Percentiles rank a stretch among this genome's conserved stretches.
These are phyloP conservation scores for Drosophila pseudotalamancana DNA, from an alignment of 2,888 invertebrate species.

Conservation along the genomic window DNA sequence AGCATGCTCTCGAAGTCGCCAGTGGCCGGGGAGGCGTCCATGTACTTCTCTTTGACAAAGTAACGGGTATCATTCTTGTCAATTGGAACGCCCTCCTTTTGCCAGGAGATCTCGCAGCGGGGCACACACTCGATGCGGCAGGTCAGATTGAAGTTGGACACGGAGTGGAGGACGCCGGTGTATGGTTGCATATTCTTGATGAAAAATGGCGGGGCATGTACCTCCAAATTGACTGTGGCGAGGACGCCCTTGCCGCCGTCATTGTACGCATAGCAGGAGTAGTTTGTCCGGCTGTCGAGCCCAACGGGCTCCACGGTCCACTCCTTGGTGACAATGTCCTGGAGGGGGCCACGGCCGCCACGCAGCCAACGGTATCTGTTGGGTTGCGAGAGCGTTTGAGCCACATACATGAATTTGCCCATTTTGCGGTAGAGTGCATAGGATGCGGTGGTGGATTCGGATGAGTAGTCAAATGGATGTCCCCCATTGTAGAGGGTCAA, in stretches of 20 bases:
- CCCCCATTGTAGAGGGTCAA: constrained; percentile 78
- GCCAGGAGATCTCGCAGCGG: constrained; percentile 93
- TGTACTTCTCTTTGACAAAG: constrained; percentile 88
- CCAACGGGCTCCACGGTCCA: constrained; percentile 93
- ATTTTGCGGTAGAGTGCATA: constrained; percentile 80
- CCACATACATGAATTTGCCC: constrained; percentile 81
- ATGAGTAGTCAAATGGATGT: constrained; percentile 42
- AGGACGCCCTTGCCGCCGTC: constrained; percentile 92
- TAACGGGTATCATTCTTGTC: constrained; percentile 86
- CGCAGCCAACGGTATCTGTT: constrained; percentile 91
- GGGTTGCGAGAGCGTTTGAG: constrained; percentile 80
- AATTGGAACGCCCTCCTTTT: constrained; percentile 90
- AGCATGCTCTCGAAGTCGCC: constrained; percentile 95
- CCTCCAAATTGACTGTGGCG: constrained; percentile 89
- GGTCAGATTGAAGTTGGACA: constrained; percentile 90
- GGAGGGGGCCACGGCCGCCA: constrained; percentile 88
- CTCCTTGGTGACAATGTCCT: constrained; percentile 90
- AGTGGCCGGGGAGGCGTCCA: constrained; percentile 90
- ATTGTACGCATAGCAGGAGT: constrained; percentile 94
- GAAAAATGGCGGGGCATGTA: constrained; percentile 93
- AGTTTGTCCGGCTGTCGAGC: constrained; percentile 93
- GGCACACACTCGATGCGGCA: constrained; percentile 96
- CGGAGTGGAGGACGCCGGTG: constrained; percentile 91
- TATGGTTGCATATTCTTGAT: constrained; percentile 93
- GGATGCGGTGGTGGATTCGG: constrained; percentile 44